Conservation (phyloP, 2,797 vertebrate genomes). For the Pangasius sanitwongsei region DNA sequence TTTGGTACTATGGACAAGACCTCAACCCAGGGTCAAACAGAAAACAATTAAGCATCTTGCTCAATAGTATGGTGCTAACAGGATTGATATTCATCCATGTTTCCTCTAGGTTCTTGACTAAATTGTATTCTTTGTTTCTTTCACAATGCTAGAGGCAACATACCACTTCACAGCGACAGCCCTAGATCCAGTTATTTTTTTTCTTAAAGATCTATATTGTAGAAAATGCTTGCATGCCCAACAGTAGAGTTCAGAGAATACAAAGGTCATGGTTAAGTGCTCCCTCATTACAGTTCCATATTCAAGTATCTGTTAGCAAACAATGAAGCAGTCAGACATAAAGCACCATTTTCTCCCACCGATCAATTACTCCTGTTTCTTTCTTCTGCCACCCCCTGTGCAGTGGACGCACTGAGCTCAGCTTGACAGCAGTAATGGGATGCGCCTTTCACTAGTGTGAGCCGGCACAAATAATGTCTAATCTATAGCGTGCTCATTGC, state of each 20-base stretch:
- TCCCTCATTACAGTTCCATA: slow-evolving; percentile 41
- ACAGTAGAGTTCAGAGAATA: slow-evolving; percentile 26
- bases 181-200: not conserved
- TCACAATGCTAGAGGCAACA: slow-evolving; percentile 6
- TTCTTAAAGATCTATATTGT: slow-evolving; percentile 31
- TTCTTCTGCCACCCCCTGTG: slow-evolving; percentile 18
- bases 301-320: slow-evolving; percentile 51
- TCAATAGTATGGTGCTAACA: not conserved
- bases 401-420: slow-evolving; percentile 12
- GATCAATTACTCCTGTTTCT: slow-evolving; percentile 57
- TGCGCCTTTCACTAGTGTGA: slow-evolving; percentile 38
- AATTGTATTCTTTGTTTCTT: slow-evolving; percentile 16
- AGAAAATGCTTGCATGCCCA: not conserved
- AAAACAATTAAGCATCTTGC: not conserved
- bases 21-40: no score
- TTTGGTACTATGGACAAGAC: not conserved
- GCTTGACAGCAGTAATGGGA: slow-evolving; percentile 48
- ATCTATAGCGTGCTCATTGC: slow-evolving; percentile 55
- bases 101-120: not conserved
- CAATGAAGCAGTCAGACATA: slow-evolving; percentile 50
- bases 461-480: slow-evolving; percentile 51
- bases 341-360: slow-evolving; percentile 41
- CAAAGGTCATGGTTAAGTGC: slow-evolving; percentile 48
- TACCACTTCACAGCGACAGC: slow-evolving; percentile 25
- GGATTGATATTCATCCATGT: not conserved